phyloP scores from a whole-genome alignment of 1,140 invertebrate species.

The Coelopa frigida region DNA sequence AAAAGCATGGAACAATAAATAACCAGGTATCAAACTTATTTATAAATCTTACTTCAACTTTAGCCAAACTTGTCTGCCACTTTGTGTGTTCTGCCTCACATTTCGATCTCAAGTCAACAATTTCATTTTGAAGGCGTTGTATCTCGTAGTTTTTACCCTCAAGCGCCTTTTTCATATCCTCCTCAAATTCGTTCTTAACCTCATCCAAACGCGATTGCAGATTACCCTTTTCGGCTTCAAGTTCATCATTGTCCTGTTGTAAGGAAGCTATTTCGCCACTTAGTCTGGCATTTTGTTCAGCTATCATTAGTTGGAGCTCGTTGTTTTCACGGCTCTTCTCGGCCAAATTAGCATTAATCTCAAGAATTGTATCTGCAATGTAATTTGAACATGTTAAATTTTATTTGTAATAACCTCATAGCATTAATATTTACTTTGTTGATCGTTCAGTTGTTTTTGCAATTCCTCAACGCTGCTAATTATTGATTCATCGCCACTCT shows the following conservation, averaged over 20 bases:
- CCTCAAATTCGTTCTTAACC: conserved; percentile 39
- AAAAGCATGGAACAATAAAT: not conserved
- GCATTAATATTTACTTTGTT: conserved; percentile 45
- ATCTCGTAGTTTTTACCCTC: conserved; percentile 41
- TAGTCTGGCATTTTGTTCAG: conserved; percentile 46
- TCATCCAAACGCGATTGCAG: conserved; percentile 46
- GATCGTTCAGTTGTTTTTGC: conserved; percentile 54
- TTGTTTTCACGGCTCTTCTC: conserved; percentile 51
- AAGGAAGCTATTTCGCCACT: conserved; percentile 29
- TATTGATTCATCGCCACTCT: conserved; percentile 53
- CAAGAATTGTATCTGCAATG: conserved; percentile 43
- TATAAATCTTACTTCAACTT: conserved; percentile 25
- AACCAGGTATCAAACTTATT: not conserved
- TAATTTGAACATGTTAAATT: not conserved
- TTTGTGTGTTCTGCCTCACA: conserved; percentile 29
- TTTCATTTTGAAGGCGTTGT: conserved; percentile 38
- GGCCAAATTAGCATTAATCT: conserved; percentile 46
- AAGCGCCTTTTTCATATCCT: conserved; percentile 38
- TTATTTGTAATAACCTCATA: not conserved
- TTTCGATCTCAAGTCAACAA: conserved; percentile 25
- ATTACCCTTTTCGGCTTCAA: conserved; percentile 39
- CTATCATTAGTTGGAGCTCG: conserved; percentile 46
- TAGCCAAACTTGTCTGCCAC: conserved; percentile 34
- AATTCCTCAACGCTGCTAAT: conserved; percentile 55
- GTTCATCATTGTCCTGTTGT: conserved; percentile 33